Evolutionary conservation across 2,888 invertebrate genomes (phyloP).

Genomic region (Trachelus troglodyta): DNA sequence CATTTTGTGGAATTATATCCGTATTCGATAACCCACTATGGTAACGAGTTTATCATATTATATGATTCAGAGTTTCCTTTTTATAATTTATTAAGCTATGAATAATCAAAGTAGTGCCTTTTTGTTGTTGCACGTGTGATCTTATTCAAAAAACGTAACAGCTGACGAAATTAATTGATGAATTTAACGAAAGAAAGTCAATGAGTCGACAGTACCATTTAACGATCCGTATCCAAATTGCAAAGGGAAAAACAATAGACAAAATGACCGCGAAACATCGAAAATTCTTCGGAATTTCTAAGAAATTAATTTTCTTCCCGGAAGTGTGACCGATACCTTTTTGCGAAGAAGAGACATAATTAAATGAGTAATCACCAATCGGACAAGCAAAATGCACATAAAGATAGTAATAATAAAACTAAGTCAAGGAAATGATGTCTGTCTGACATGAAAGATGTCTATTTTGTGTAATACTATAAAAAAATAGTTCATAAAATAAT

Average conservation of each 20-base stretch:
- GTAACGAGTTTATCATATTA: no score
- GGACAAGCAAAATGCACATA: background rate
- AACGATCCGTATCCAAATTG: no score
- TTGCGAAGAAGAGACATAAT: no score
- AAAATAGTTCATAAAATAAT: background rate
- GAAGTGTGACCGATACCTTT: background rate
- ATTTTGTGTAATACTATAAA: background rate
- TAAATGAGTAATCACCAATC: no score
- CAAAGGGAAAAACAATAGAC: background rate
- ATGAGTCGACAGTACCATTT: background rate
- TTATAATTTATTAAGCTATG: background rate
- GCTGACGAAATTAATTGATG: background rate
- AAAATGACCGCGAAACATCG: background rate
- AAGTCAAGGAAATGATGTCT: background rate
- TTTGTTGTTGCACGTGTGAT: background rate
- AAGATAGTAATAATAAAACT: background rate
- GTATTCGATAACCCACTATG: no score
- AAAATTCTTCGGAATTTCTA: background rate
- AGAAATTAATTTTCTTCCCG: background rate
- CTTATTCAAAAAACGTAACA: background rate
- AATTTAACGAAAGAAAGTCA: background rate
- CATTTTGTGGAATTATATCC: background rate
- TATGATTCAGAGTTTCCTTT: background rate
- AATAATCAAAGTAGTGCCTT: background rate
- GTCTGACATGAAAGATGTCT: background rate